phyloP scores from a whole-genome alignment of 2,888 invertebrate species.

The Malacosoma neustria region DNA sequence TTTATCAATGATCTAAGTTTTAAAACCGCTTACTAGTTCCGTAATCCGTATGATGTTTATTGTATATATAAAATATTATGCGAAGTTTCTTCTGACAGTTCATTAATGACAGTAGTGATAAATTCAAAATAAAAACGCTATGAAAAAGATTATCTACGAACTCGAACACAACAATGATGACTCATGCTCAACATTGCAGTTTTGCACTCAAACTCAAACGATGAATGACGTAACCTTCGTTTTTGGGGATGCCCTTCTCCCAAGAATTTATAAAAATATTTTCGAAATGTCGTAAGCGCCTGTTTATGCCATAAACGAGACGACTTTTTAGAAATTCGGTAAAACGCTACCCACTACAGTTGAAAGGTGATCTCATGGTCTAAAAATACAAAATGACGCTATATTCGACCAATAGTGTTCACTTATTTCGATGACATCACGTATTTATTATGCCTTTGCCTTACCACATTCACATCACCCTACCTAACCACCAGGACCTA shows the following conservation, averaged over 20 bases:
- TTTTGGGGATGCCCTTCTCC: conserved; percentile 71
- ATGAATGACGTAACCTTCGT: conserved; percentile 43
- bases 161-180: conserved; percentile 65
- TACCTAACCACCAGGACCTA: too few species aligned
- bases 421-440: conserved; percentile 36
- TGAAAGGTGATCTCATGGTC: conserved; percentile 58
- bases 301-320: conserved; percentile 18
- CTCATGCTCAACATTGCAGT: conserved; percentile 56
- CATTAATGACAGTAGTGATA: conserved; percentile 37
- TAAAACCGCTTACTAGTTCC: conserved; percentile 20
- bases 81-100: conserved; percentile 48
- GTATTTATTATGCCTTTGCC: too few species aligned
- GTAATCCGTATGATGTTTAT: too few species aligned
- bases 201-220: conserved; percentile 43
- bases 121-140: conserved; percentile 39
- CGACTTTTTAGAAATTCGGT: conserved; percentile 36
- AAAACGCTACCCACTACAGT: conserved; percentile 33
- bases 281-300: conserved; percentile 49
- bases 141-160: conserved; percentile 41
- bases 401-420: conserved; percentile 50
- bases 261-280: conserved; percentile 33
- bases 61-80: conserved; percentile 27
- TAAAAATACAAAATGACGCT: conserved; percentile 52
- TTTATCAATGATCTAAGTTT: conserved; percentile 18
- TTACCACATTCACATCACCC: too few species aligned